Evolutionary conservation across 2,113 vertebrate genomes (phyloP), one percentile per base, ranked within the genome.

Genomic region (Plectropomus leopardus): DNA sequence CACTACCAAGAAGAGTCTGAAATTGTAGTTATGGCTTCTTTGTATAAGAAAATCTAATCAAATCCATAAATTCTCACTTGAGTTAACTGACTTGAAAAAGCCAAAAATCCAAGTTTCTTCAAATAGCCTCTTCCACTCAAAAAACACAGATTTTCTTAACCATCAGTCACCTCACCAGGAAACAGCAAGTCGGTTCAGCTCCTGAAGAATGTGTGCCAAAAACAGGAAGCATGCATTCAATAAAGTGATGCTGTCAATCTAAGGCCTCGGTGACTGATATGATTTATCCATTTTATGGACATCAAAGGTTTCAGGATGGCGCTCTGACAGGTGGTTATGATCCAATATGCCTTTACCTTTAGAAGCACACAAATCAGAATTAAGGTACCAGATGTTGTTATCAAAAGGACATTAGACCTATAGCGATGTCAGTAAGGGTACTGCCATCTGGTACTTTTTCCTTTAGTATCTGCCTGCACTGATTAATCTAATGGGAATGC

Each of bases 111-210:
- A n/a, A 2, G 48, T 58, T 67, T 82, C 59, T 72, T 66, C 23
- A 65, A 63, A 24, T 26, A 19, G 8, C 67, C 61, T 59, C 64
- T 63, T 75, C 75, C 14, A 57, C 44, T 63, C 15, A 5, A 58
- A 82, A 79, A 70, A 80, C 58, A 58, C 9, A 0, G 5, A 80
- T 79, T 59, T 36, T 76, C 54, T 78, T 67, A 83, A 88, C 70
- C 65, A 80, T 76, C 64, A 78, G 59, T 84, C 78, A 66, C 19
- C 7, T 9, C 3, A 72, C 51, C 19, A 80, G 76, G 47, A 89
- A 82, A 17, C 19, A 68, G 32, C n/a, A 21, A 78, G 48, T 16
- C 48, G 81, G 63, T 53, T 79, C 72, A 72, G 17, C 36, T 78
- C 57, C 10, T 0, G 15, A 14, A 30, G 1, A 24, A n/a, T 34